phyloP scores from a whole-genome alignment of 2,797 vertebrate genomes.

The Enteromius anoplus region DNA sequence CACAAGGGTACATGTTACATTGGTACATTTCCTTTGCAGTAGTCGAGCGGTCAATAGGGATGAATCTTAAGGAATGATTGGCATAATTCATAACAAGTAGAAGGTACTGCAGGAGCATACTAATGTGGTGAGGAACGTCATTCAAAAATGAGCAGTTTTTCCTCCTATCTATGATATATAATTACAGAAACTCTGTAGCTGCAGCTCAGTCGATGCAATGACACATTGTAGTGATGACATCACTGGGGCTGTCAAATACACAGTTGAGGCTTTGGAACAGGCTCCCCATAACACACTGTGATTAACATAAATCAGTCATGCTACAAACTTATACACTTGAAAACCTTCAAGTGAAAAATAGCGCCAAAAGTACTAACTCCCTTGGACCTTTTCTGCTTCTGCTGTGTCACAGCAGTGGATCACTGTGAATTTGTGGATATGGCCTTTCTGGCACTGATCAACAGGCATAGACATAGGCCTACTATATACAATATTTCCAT shows the following conservation, averaged over 20 bases:
- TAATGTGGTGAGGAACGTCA: constrained; percentile 5
- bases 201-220: background rate
- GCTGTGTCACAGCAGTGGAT: background rate
- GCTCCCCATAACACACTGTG: background rate
- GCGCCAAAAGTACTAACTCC: background rate
- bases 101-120: constrained; percentile 32
- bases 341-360: no score
- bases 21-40: constrained; percentile 42
- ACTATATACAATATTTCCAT: background rate
- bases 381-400: background rate
- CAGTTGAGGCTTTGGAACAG: background rate
- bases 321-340: background rate
- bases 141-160: background rate
- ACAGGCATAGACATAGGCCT: background rate
- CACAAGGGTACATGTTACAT: constrained; percentile 44
- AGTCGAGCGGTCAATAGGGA: constrained; percentile 32
- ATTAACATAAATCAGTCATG: background rate
- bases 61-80: constrained; percentile 46
- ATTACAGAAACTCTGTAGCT: constrained; percentile 11
- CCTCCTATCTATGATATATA: background rate
- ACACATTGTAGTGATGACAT: background rate
- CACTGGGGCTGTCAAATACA: background rate
- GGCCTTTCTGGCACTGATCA: background rate
- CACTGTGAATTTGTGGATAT: background rate
- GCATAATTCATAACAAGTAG: constrained; percentile 53